A percentile compares a stretch with the other conserved stretches of the same genome.
Conservation (phyloP, 2,797 vertebrate species). For the Huso huso region DNA sequence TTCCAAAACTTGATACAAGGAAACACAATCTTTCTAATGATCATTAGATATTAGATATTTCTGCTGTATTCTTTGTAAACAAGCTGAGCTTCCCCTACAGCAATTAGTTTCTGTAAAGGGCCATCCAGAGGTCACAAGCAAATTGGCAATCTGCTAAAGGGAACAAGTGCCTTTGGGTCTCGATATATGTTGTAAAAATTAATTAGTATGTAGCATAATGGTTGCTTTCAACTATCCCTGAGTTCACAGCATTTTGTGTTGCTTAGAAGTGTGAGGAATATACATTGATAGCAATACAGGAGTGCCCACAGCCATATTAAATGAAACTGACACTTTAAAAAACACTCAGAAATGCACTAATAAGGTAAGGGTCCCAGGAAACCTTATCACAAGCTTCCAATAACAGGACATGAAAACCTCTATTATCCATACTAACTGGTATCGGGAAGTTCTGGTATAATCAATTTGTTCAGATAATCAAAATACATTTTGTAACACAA, state of each 20-base stretch:
- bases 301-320: slow-evolving; percentile 6
- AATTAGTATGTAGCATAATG: slow-evolving; percentile 41
- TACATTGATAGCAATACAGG: neutral
- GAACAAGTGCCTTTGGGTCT: slow-evolving; percentile 53
- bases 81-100: slow-evolving; percentile 41
- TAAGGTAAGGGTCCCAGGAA: too few relatives aligned
- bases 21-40: slow-evolving; percentile 67
- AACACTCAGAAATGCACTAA: too few relatives aligned
- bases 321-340: neutral
- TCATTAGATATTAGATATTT: slow-evolving; percentile 48
- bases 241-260: slow-evolving; percentile 6
- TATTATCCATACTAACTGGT: too few relatives aligned
- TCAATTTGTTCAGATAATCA: too few relatives aligned
- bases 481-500: too few relatives aligned
- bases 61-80: slow-evolving; percentile 55
- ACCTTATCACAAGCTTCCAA: too few relatives aligned
- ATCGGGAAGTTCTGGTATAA: too few relatives aligned
- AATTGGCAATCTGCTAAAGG: slow-evolving; percentile 52
- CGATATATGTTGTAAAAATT: slow-evolving; percentile 59
- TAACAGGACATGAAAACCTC: too few relatives aligned
- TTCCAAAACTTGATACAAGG: slow-evolving; percentile 41
- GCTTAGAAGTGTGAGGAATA: slow-evolving; percentile 6
- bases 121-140: slow-evolving; percentile 61
- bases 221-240: slow-evolving; percentile 10
- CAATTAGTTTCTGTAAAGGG: slow-evolving; percentile 52